Evolutionary conservation across 2,113 vertebrate species (phyloP).

Genomic region (Meriones unguiculatus): DNA sequence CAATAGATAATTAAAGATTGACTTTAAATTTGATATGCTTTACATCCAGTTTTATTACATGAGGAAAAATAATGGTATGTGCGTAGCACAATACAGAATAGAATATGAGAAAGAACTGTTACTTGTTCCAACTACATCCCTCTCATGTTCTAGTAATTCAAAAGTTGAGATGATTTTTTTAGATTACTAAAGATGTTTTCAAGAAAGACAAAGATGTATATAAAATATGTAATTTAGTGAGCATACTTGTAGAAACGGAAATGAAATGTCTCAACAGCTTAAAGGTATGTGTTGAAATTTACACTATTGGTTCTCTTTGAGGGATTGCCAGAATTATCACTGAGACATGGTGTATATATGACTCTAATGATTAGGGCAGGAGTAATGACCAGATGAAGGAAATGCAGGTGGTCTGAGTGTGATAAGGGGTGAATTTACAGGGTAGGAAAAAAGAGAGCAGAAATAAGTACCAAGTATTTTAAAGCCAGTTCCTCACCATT

Average conservation of each 20-base stretch:
- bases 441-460: not conserved
- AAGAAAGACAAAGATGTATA: not conserved
- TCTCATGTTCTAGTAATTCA: not conserved
- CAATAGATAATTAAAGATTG: not conserved
- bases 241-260: not conserved
- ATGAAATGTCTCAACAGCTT: not conserved
- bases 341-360: not conserved
- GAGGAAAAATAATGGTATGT: not conserved
- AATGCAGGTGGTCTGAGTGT: not conserved
- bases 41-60: not conserved
- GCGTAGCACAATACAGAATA: not conserved
- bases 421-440: not conserved
- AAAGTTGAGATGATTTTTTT: not conserved
- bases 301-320: not conserved
- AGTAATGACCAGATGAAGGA: not conserved
- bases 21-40: not conserved
- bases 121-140: not conserved
- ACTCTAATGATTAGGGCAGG: not conserved
- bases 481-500: not conserved
- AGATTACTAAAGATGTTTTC: not conserved
- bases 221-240: not conserved
- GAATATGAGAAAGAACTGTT: too few relatives aligned
- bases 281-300: not conserved
- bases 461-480: not conserved
- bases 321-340: not conserved